Conservation (phyloP, 2,797 vertebrate species). For the Enteromius unitaeniatus region DNA sequence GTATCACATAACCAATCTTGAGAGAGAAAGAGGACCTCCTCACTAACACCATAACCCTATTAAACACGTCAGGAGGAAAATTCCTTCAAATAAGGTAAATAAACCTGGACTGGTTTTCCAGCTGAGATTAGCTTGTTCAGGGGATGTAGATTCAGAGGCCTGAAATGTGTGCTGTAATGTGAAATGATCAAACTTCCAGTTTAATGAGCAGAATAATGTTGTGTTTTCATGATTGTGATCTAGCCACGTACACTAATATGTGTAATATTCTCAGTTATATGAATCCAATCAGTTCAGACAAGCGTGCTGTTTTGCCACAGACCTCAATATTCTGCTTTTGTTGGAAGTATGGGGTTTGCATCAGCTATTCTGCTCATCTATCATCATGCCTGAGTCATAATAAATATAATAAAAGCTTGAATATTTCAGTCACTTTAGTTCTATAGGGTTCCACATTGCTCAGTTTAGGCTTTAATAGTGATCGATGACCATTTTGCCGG, state of each 20-base stretch:
- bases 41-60: background rate
- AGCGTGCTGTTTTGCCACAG: background rate
- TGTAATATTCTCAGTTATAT: background rate
- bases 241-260: background rate
- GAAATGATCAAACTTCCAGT: background rate
- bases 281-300: conserved; percentile 22
- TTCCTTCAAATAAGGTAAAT: background rate
- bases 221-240: background rate
- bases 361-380: conserved; percentile 5
- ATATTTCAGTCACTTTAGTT: background rate
- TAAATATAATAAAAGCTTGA: background rate
- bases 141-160: background rate
- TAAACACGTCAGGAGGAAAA: background rate
- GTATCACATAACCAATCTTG: background rate
- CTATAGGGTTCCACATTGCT: background rate
- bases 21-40: background rate
- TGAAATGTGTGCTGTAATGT: background rate
- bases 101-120: background rate
- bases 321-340: background rate
- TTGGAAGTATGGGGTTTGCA: background rate
- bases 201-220: background rate
- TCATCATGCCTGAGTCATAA: background rate
- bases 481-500: conserved; percentile 1
- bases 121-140: background rate
- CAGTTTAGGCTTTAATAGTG: background rate